Percentiles rank a stretch among this genome's conserved stretches.
Evolutionary conservation across 2,888 invertebrate genomes (phyloP).

Genomic region (Erebia palarica): DNA sequence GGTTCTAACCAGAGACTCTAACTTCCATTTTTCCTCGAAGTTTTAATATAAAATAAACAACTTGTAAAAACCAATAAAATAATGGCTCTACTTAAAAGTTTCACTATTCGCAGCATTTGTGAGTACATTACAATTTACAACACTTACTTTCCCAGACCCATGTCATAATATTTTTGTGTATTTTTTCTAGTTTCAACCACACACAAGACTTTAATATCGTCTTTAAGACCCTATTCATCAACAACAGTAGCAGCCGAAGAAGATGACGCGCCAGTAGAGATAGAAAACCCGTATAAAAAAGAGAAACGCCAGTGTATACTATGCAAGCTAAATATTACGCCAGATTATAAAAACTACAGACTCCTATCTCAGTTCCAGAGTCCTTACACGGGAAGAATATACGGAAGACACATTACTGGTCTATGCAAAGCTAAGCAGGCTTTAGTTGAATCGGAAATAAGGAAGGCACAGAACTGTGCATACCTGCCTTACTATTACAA

Average conservation of each 20-base stretch:
- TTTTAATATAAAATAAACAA: neutral
- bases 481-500: constrained; percentile 93
- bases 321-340: constrained; percentile 90
- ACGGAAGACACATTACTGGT: constrained; percentile 96
- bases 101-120: constrained; percentile 30
- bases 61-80: neutral
- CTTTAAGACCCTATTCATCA: constrained; percentile 52
- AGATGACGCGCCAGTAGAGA: constrained; percentile 79
- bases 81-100: constrained; percentile 33
- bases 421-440: constrained; percentile 92
- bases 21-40: neutral
- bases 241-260: constrained; percentile 43
- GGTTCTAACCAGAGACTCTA: neutral
- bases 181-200: constrained; percentile 54
- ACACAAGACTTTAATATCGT: constrained; percentile 47
- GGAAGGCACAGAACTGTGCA: constrained; percentile 88
- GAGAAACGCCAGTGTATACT: constrained; percentile 89
- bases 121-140: constrained; percentile 12
- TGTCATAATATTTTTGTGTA: neutral
- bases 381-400: constrained; percentile 95
- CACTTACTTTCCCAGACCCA: neutral
- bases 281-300: constrained; percentile 91
- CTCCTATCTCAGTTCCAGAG: constrained; percentile 98
- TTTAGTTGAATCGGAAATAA: constrained; percentile 87
- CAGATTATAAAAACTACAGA: constrained; percentile 95